phyloP scores from a whole-genome alignment of 2,797 vertebrate genomes.

The Chelmon rostratus region DNA sequence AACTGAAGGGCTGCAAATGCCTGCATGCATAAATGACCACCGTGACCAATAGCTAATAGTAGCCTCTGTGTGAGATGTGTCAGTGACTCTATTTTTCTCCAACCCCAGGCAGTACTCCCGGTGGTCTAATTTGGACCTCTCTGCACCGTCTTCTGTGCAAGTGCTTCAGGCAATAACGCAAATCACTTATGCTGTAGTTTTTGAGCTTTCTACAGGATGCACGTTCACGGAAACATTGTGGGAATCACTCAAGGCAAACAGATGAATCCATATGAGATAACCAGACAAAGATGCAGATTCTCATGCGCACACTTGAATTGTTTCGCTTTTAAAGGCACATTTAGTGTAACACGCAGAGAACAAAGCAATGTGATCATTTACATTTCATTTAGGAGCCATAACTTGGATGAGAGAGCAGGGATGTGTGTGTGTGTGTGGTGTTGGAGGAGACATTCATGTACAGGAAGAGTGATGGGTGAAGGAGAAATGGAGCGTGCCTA shows the following conservation, averaged over 20 bases:
- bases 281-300: constrained; percentile 37
- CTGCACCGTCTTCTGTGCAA: constrained; percentile 54
- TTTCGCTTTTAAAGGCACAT: constrained; percentile 23
- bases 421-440: constrained; percentile 9
- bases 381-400: constrained; percentile 23
- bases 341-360: constrained; percentile 23
- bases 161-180: constrained; percentile 66
- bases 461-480: constrained; percentile 43
- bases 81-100: constrained; percentile 45
- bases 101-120: constrained; percentile 63
- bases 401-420: constrained; percentile 10
- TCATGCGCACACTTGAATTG: neutral
- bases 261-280: constrained; percentile 39
- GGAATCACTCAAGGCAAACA: constrained; percentile 44
- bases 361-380: constrained; percentile 35
- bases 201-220: constrained; percentile 43
- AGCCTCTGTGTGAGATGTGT: constrained; percentile 49
- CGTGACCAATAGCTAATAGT: constrained; percentile 42
- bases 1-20: constrained; percentile 19
- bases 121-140: constrained; percentile 77
- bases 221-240: constrained; percentile 35
- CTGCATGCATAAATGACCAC: constrained; percentile 38
- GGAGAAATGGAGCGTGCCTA: constrained; percentile 31
- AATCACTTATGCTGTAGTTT: constrained; percentile 63
- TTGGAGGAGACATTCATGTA: constrained; percentile 7